These are phyloP conservation scores for Sarcoramphus papa DNA, from an alignment of 2,797 vertebrate species.

Conservation along the genomic window DNA sequence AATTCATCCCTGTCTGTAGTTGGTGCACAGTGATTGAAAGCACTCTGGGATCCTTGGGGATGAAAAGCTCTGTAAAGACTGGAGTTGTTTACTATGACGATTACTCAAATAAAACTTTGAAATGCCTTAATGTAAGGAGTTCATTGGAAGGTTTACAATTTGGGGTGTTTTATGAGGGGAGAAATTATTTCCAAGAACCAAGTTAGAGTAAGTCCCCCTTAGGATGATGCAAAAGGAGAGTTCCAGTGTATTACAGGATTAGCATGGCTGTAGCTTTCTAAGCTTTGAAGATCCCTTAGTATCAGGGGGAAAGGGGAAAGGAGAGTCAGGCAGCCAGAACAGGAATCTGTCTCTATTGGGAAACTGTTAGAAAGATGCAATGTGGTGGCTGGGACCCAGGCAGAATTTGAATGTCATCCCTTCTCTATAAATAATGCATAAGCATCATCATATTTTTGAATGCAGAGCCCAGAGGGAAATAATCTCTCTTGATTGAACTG, in stretches of 20 bases:
- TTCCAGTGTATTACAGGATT: slow-evolving; percentile 35
- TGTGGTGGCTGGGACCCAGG: slow-evolving; percentile 20
- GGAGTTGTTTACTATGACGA: neutral
- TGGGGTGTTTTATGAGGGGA: neutral
- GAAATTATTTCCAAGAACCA: slow-evolving; percentile 24
- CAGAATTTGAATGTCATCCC: slow-evolving; percentile 1
- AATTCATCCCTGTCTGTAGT: neutral
- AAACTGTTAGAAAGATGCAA: slow-evolving; percentile 18
- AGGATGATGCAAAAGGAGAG: neutral
- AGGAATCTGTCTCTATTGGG: slow-evolving; percentile 21
- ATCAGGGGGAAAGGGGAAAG: slow-evolving; percentile 24
- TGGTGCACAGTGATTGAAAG: neutral
- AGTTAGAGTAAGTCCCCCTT: neutral
- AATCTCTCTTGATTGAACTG: neutral
- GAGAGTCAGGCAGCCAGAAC: slow-evolving; percentile 5
- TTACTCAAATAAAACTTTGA: neutral
- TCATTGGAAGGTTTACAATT: neutral
- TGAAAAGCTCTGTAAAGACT: neutral
- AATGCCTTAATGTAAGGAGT: neutral
- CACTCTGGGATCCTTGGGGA: neutral
- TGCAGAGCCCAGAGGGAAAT: neutral
- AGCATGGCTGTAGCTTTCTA: neutral
- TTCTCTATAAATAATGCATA: slow-evolving; percentile 25
- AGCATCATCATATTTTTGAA: neutral
- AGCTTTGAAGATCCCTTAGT: neutral